Evolutionary conservation across 2,797 vertebrate genomes (phyloP).

Genomic region (Eremophila alpestris): DNA sequence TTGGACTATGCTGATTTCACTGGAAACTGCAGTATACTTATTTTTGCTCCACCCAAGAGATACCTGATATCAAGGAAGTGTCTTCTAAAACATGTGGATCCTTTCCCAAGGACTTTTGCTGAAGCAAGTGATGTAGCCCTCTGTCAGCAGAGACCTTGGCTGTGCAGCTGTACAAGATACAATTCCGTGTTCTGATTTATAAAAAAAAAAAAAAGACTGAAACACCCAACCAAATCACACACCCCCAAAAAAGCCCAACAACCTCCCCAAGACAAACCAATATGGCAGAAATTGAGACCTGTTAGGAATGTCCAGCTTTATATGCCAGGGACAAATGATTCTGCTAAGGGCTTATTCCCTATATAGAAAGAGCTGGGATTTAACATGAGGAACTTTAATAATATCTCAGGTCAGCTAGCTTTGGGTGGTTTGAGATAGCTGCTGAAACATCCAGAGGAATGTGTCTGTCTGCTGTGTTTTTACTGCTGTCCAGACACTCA

Average conservation of each 20-base stretch:
- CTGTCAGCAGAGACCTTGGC: neutral
- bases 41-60: neutral
- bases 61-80: neutral
- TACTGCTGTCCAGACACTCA: neutral
- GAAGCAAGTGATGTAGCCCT: neutral
- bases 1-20: neutral
- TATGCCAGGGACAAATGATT: neutral
- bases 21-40: neutral
- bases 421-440: neutral
- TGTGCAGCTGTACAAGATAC: neutral
- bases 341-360: neutral
- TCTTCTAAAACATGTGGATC: neutral
- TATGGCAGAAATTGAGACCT: neutral
- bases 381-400: neutral
- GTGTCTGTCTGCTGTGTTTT: neutral
- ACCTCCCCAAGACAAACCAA: neutral
- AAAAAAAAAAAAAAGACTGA: no score
- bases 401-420: neutral
- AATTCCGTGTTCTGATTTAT: neutral
- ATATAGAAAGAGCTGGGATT: neutral
- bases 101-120: neutral
- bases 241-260: neutral
- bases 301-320: neutral
- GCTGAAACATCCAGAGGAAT: neutral
- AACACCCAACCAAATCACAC: neutral